Base-by-base conservation (phyloP, 2,797 vertebrate genomes). In the Decapterus maruadsi region DNA sequence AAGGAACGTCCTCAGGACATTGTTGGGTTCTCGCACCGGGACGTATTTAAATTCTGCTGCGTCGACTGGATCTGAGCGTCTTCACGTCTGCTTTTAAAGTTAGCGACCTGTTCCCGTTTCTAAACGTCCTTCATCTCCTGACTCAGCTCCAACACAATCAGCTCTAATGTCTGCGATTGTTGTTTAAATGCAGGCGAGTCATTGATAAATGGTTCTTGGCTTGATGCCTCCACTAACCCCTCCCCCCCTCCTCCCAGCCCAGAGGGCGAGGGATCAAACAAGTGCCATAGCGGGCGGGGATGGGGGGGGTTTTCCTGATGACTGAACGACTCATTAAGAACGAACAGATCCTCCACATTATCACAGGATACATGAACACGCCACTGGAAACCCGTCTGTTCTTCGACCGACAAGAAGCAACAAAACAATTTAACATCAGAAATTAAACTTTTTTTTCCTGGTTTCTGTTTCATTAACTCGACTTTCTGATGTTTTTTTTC, bases 101-200 rank as follows among this genome's bases (percentile, higher is more conserved):
- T 13, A 46, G 46, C 67, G 68, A 68, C 72, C 65, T 85, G 82
- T 73, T 46, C 16, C 16, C 36, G 16, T 51, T 71, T 43, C 50
- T 51, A 50, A 73, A 66, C 51, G 9, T n/a, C 0, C 17, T 17
- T 26, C 26, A 26, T 26, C 26, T 66, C 36, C 60, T 54, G 16
- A 17, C 1, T 46, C 53, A 75, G 57, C 34, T 19, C 69, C 66
- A 6, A 34, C 26, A 4, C 22, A 58, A 64, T 22, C 8, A 34
- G 50, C 55, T 65, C 20, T 51, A 53, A 50, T 48, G 40, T 53
- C 26, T n/a, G 12, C 6, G n/a, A 19, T 65, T 65, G 64, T 70
- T 82, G 62, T 72, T 76, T 43, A 54, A 82, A 73, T 51, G 36
- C 22, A 43, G 20, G 29, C 8, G 13, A 68, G 72, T 29, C 29